These are phyloP conservation scores for Chaitophorus viminalis DNA, from an alignment of 2,888 invertebrate genomes.

Conservation along the genomic window DNA sequence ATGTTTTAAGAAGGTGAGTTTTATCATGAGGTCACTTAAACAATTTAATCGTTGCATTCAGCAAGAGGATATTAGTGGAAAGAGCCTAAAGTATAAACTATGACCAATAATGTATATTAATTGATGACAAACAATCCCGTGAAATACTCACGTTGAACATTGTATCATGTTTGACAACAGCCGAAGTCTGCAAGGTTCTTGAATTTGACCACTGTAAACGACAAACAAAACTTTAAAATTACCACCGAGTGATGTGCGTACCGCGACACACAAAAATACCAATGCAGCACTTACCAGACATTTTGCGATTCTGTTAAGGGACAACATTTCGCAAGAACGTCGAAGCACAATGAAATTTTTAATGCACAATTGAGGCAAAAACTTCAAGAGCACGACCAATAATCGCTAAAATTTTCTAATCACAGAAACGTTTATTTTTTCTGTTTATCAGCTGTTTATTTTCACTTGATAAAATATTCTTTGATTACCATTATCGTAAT, in stretches of 20 bases:
- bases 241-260: neutral
- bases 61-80: neutral
- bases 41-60: neutral
- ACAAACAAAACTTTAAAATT: neutral
- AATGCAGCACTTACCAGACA: slow-evolving; percentile 40
- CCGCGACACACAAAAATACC: neutral
- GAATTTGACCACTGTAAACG: slow-evolving; percentile 41
- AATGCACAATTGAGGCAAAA: neutral
- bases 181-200: slow-evolving; percentile 52
- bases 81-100: neutral
- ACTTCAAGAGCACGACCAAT: neutral
- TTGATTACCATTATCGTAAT: slow-evolving; percentile 10
- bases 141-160: slow-evolving; percentile 50
- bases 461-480: slow-evolving; percentile 22
- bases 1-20: too few relatives aligned
- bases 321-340: slow-evolving; percentile 17
- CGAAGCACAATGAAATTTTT: neutral
- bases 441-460: slow-evolving; percentile 24
- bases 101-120: slow-evolving; percentile 17
- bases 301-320: slow-evolving; percentile 48
- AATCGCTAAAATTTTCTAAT: neutral
- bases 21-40: neutral
- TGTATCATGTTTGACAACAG: slow-evolving; percentile 44
- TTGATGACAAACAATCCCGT: slow-evolving; percentile 9
- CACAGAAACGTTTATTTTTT: neutral